A percentile compares a stretch with the other conserved stretches of the same genome.
These are phyloP conservation scores for Chymomyza amoena DNA, from an alignment of 2,888 invertebrate species.

Conservation along the genomic window DNA sequence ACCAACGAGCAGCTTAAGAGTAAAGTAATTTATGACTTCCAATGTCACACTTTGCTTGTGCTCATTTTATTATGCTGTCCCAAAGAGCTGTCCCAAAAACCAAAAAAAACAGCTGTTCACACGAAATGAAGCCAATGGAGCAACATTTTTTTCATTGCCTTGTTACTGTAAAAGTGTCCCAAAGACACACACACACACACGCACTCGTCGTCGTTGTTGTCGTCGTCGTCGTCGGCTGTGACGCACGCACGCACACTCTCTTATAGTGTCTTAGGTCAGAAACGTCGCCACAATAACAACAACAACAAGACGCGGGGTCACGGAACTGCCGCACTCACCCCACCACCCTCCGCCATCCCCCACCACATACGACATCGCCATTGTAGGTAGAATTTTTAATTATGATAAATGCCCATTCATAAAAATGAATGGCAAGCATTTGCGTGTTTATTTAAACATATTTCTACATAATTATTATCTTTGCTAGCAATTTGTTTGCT, in stretches of 20 bases:
- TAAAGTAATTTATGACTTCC: conserved; percentile 37
- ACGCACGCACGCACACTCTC: conserved; percentile 34
- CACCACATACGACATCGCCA: conserved; percentile 25
- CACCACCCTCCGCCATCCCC: too few relatives aligned
- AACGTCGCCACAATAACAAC: conserved; percentile 34
- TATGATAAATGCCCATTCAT: conserved; percentile 73
- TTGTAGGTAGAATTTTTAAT: conserved; percentile 65
- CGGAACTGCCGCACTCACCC: conserved; percentile 5
- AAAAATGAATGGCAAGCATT: conserved; percentile 57
- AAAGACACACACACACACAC: neutral
- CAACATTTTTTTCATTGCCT: conserved; percentile 17
- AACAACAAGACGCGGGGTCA: conserved; percentile 12
- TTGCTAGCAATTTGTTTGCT: conserved; percentile 42
- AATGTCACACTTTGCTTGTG: conserved; percentile 56
- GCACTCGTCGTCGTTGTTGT: conserved; percentile 10
- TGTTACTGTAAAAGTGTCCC: neutral
- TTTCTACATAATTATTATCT: conserved; percentile 55
- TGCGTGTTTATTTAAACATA: conserved; percentile 52
- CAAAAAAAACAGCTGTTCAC: conserved; percentile 57
- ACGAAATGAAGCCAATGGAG: conserved; percentile 48
- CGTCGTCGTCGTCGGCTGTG: conserved; percentile 34
- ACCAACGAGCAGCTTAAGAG: neutral
- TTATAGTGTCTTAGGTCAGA: conserved; percentile 74
- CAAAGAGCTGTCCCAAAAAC: conserved; percentile 54
- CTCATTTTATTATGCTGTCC: conserved; percentile 41